Conservation (phyloP, 1,140 invertebrate species). For the Drosophila ercepeae region DNA sequence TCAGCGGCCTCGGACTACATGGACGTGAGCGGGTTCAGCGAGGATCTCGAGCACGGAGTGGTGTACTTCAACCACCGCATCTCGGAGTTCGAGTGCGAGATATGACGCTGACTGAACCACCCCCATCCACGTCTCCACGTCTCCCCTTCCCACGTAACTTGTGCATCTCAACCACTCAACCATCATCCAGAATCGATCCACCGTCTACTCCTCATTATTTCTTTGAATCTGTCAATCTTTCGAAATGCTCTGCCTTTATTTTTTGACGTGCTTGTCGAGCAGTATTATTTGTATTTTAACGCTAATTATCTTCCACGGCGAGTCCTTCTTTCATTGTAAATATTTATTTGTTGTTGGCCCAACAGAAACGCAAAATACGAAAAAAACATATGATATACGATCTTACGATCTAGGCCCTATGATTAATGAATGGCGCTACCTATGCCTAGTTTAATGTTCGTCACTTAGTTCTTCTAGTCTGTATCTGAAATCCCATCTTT, state of each 20-base stretch:
- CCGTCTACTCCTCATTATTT: slow-evolving; percentile 2
- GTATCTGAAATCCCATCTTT: slow-evolving; percentile 68
- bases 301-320: slow-evolving; percentile 33
- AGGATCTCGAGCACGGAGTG: slow-evolving; percentile 85
- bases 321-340: slow-evolving; percentile 60
- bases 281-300: slow-evolving; percentile 72
- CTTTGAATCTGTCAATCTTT: slow-evolving; percentile 12
- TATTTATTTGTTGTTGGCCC: slow-evolving; percentile 51
- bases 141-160: neutral
- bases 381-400: slow-evolving; percentile 50
- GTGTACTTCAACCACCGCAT: slow-evolving; percentile 84
- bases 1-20: slow-evolving; percentile 90
- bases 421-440: slow-evolving; percentile 63
- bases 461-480: slow-evolving; percentile 82
- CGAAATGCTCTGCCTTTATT: slow-evolving; percentile 23
- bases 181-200: slow-evolving; percentile 44
- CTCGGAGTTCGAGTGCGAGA: slow-evolving; percentile 87
- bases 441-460: slow-evolving; percentile 73
- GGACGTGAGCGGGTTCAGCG: slow-evolving; percentile 91
- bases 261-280: slow-evolving; percentile 68
- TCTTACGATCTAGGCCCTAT: slow-evolving; percentile 45
- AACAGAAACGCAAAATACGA: slow-evolving; percentile 13
- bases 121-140: slow-evolving; percentile 17
- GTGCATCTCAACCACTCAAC: slow-evolving; percentile 44
- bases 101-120: slow-evolving; percentile 84